A percentile compares a stretch with the other conserved stretches of the same genome.
phyloP scores from a whole-genome alignment of 2,888 invertebrate species.

The Drosophila infuscata region DNA sequence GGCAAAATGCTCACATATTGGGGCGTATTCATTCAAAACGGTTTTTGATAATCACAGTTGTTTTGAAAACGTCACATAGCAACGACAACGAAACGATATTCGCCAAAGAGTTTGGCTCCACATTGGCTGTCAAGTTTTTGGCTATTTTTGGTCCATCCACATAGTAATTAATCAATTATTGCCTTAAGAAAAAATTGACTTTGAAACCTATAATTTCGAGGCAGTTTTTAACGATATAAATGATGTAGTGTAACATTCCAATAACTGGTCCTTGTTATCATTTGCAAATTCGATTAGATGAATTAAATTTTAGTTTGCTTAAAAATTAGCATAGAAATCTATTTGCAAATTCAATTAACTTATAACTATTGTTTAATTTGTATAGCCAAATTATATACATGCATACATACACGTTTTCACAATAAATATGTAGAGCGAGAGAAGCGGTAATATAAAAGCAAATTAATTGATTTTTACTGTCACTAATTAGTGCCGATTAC shows the following conservation, averaged over 20 bases:
- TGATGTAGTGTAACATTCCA: constrained; percentile 11
- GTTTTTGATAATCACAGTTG: constrained; percentile 35
- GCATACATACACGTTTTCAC: constrained; percentile 9
- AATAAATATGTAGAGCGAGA: constrained; percentile 22
- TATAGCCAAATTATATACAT: neutral
- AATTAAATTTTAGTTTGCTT: neutral
- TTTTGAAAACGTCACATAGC: constrained; percentile 29
- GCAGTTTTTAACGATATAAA: constrained; percentile 25
- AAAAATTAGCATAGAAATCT: constrained; percentile 29
- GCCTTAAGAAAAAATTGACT: constrained; percentile 8
- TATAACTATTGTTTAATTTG: neutral
- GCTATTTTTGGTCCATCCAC: constrained; percentile 20
- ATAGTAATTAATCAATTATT: constrained; percentile 47
- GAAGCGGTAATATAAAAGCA: constrained; percentile 36
- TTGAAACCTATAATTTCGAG: constrained; percentile 4
- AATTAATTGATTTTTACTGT: constrained; percentile 36
- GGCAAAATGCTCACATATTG: constrained; percentile 9
- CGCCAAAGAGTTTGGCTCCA: constrained; percentile 28
- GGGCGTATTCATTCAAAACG: constrained; percentile 38
- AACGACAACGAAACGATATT: constrained; percentile 7
- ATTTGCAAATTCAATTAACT: neutral
- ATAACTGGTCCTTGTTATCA: constrained; percentile 24
- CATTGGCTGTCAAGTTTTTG: constrained; percentile 17
- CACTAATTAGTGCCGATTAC: constrained; percentile 40
- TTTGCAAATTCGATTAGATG: neutral